Evolutionary conservation across 2,797 vertebrate genomes (phyloP).

Genomic region (Xenentodon cancila): DNA sequence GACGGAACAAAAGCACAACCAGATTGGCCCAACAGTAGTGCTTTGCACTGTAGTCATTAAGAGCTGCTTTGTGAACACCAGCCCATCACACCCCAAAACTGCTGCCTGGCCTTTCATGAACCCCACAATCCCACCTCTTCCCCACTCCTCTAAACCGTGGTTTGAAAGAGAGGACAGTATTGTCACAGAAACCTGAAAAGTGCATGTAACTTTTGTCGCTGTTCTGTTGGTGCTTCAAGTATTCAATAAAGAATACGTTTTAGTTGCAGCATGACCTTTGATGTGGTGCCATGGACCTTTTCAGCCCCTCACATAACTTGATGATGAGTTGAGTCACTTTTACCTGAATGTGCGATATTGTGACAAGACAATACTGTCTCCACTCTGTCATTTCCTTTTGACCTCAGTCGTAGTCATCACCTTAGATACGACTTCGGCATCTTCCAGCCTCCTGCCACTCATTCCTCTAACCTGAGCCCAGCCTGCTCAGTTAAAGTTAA

Average conservation of each 20-base stretch:
- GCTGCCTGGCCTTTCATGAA: conserved; percentile 20
- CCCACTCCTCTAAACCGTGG: neutral
- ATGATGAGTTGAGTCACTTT: too few species aligned
- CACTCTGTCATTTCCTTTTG: conserved; percentile 11
- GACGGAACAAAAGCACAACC: neutral
- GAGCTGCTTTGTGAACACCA: conserved; percentile 74
- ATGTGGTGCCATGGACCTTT: neutral
- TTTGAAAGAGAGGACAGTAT: conserved; percentile 35
- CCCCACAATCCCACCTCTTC: conserved; percentile 14
- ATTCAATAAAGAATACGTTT: too few species aligned
- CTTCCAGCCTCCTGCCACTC: neutral
- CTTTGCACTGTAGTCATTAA: conserved; percentile 37
- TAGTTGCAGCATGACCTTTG: neutral
- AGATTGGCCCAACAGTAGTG: conserved; percentile 10
- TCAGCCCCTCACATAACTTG: neutral
- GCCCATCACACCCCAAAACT: conserved; percentile 28
- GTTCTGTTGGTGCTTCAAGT: neutral
- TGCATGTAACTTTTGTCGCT: neutral
- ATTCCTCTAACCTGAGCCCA: neutral
- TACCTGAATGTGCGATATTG: neutral
- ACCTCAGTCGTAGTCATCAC: neutral
- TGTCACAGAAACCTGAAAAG: conserved; percentile 23
- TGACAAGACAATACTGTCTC: conserved; percentile 38
- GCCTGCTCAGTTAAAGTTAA: neutral
- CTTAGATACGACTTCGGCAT: too few species aligned